Conservation (phyloP, 2,888 invertebrate species). For the Drosophila setosimentum region DNA sequence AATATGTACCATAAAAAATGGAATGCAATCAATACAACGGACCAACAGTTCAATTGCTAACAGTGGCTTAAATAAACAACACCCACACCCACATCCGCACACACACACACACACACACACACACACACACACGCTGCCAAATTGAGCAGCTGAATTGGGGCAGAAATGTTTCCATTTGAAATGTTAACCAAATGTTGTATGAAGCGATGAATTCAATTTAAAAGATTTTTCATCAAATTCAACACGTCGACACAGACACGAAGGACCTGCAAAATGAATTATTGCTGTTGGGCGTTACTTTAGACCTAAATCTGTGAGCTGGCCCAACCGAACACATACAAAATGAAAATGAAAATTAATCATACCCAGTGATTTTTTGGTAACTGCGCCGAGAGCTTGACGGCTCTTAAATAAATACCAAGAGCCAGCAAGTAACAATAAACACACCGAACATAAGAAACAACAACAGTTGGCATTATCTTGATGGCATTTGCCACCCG, state of each 20-base stretch:
- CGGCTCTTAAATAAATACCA: constrained; percentile 64
- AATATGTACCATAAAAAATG: constrained; percentile 47
- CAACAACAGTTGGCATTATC: constrained; percentile 65
- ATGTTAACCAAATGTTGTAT: constrained; percentile 61
- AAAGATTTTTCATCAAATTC: constrained; percentile 68
- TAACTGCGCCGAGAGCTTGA: constrained; percentile 34
- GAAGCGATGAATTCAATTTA: constrained; percentile 65
- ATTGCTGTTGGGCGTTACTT: constrained; percentile 63
- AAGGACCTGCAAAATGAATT: constrained; percentile 66
- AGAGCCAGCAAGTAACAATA: constrained; percentile 30
- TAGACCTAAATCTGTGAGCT: constrained; percentile 24
- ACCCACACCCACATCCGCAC: constrained; percentile 14
- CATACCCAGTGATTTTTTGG: constrained; percentile 56
- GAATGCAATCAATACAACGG: constrained; percentile 63
- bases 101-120: constrained; percentile 9
- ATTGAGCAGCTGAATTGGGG: constrained; percentile 11
- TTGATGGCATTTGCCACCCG: constrained; percentile 65
- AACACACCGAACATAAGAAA: constrained; percentile 10
- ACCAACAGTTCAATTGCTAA: constrained; percentile 8
- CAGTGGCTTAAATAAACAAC: constrained; percentile 52
- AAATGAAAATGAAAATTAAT: constrained; percentile 43
- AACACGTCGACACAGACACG: constrained; percentile 44
- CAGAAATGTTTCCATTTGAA: constrained; percentile 48
- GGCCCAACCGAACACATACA: constrained; percentile 31
- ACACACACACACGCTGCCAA: constrained; percentile 18